Conservation (phyloP, 1,140 invertebrate genomes). For the Cotesia vestalis region DNA sequence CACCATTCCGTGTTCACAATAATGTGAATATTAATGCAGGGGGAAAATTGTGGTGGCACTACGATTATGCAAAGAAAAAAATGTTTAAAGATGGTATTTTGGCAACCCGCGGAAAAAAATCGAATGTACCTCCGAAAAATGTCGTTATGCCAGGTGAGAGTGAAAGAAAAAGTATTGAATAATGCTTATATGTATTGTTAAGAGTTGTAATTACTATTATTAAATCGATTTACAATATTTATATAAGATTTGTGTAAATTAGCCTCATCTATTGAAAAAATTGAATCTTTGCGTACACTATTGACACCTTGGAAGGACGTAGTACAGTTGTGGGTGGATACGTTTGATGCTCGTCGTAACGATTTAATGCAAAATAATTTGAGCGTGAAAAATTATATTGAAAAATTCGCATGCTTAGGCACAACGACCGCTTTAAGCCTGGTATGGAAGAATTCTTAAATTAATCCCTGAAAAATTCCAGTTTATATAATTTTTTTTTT, state of each 20-base stretch:
- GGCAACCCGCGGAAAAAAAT: neutral
- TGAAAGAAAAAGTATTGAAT: too few species aligned
- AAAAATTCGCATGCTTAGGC: constrained; percentile 14
- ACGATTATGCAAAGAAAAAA: constrained; percentile 18
- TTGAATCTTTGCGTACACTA: neutral
- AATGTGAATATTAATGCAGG: constrained; percentile 12
- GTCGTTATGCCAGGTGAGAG: neutral
- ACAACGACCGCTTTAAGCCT: neutral
- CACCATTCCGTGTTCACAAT: neutral
- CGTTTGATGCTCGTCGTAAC: constrained; percentile 7
- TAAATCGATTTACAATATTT: neutral
- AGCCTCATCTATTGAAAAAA: constrained; percentile 21
- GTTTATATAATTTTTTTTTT: too few species aligned
- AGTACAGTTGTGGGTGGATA: constrained; percentile 8
- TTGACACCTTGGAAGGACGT: constrained; percentile 20
- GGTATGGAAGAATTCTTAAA: too few species aligned
- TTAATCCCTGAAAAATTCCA: too few species aligned
- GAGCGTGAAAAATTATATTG: constrained; percentile 6
- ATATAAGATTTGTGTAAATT: neutral
- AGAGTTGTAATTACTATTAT: neutral
- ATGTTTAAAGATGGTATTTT: constrained; percentile 23
- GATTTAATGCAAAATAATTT: constrained; percentile 11
- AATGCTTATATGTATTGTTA: too few species aligned
- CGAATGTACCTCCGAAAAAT: neutral
- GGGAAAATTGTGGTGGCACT: constrained; percentile 28